phyloP scores from a whole-genome alignment of 92 coral and sea anemone species.

The Siderastrea siderea region DNA sequence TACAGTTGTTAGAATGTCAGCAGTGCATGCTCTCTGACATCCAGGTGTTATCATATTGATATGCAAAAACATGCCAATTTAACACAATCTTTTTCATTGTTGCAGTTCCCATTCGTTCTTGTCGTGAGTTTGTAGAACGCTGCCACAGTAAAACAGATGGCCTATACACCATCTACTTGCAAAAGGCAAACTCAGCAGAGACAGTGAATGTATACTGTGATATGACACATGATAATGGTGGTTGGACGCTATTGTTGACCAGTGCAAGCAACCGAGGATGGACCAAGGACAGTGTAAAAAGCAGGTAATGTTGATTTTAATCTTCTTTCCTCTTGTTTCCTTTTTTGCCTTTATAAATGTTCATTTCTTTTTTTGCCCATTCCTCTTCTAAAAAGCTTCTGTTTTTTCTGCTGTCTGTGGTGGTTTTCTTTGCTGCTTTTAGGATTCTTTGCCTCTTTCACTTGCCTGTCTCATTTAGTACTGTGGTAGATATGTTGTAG shows the following conservation, averaged over 20 bases:
- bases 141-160: conserved; percentile 94
- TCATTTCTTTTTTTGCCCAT: no score
- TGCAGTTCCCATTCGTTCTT: conserved; percentile 94
- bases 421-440: no score
- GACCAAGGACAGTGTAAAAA: conserved; percentile 76
- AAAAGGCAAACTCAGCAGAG: conserved; percentile 79
- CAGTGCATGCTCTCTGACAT: not conserved
- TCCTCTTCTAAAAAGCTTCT: no score
- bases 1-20: not conserved
- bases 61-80: not conserved
- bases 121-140: conserved; percentile 93
- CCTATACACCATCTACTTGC: conserved; percentile 82
- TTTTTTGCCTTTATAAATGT: not conserved
- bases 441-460: no score
- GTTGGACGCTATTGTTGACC: conserved; percentile 94
- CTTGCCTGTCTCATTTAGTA: no score
- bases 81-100: not conserved
- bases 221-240: conserved; percentile 93
- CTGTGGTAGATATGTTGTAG: no score
- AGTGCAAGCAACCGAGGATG: conserved; percentile 87
- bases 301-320: conserved; percentile 45
- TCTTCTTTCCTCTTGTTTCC: no score
- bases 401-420: no score
- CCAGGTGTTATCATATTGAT: not conserved
- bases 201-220: conserved; percentile 90